Percentiles rank a stretch among this genome's conserved stretches.
phyloP scores from a whole-genome alignment of 1,140 invertebrate species.

The Ceratosolen fusciceps region DNA sequence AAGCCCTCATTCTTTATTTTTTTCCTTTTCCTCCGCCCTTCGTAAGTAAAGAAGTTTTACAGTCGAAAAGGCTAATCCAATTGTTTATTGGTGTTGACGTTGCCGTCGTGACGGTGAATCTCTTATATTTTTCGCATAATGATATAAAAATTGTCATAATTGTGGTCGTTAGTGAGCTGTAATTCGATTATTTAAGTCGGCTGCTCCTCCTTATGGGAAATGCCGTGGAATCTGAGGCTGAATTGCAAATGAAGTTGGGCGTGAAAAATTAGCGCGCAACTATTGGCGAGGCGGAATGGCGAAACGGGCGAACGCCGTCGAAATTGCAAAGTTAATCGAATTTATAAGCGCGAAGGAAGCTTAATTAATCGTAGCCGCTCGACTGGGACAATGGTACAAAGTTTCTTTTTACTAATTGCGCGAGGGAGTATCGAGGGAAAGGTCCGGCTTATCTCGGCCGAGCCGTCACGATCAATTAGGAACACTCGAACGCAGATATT shows the following conservation, averaged over 20 bases:
- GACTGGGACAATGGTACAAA: neutral
- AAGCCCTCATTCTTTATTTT: too few relatives aligned
- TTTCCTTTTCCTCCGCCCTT: too few relatives aligned
- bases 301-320: neutral
- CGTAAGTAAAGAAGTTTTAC: too few relatives aligned
- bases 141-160: too few relatives aligned
- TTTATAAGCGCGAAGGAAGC: neutral
- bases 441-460: neutral
- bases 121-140: too few relatives aligned
- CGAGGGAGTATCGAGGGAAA: neutral
- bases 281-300: neutral
- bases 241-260: neutral
- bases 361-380: neutral
- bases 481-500: conserved; percentile 11
- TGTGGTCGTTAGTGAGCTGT: too few relatives aligned
- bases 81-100: too few relatives aligned
- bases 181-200: too few relatives aligned
- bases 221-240: neutral
- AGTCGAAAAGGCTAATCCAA: too few relatives aligned
- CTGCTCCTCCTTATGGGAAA: too few relatives aligned
- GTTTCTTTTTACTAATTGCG: neutral
- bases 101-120: too few relatives aligned
- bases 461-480: conserved; percentile 32
- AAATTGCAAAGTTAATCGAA: neutral
- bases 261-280: neutral